Percentiles rank a stretch among this genome's conserved stretches.
phyloP scores from a whole-genome alignment of 2,888 invertebrate species.

The Tethea ocularis region DNA sequence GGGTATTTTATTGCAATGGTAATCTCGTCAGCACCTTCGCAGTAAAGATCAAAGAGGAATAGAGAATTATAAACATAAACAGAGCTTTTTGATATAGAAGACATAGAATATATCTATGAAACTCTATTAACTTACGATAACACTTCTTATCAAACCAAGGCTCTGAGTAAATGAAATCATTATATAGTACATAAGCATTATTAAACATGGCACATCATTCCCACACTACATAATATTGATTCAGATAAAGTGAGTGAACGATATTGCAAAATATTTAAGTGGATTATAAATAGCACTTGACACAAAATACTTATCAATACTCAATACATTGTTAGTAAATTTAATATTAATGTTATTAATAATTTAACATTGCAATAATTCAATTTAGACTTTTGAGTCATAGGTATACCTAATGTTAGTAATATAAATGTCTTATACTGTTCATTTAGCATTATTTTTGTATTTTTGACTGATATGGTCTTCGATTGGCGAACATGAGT shows the following conservation, averaged over 20 bases:
- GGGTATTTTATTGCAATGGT: too few species aligned
- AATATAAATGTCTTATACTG: too few species aligned
- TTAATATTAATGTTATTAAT: background rate
- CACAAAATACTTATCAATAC: constrained; percentile 17
- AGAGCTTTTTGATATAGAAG: background rate
- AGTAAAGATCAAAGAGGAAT: too few species aligned
- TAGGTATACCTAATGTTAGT: too few species aligned
- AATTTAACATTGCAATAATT: background rate
- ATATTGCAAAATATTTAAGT: constrained; percentile 52
- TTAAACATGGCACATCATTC: constrained; percentile 29
- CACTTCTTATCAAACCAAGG: background rate
- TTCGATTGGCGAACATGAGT: too few species aligned
- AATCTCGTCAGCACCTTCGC: too few species aligned
- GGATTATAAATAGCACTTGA: constrained; percentile 57
- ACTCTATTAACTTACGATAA: background rate
- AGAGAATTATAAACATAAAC: background rate
- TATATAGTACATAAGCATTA: constrained; percentile 24
- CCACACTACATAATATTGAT: constrained; percentile 41
- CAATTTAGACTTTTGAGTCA: too few species aligned
- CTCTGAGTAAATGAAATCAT: constrained; percentile 13
- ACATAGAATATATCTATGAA: background rate
- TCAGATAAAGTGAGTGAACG: constrained; percentile 27
- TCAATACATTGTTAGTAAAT: background rate
- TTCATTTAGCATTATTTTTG: too few species aligned
- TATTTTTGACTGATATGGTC: too few species aligned